Evolutionary conservation across 2,113 vertebrate genomes (phyloP).

Genomic region (Cyprinus carpio): DNA sequence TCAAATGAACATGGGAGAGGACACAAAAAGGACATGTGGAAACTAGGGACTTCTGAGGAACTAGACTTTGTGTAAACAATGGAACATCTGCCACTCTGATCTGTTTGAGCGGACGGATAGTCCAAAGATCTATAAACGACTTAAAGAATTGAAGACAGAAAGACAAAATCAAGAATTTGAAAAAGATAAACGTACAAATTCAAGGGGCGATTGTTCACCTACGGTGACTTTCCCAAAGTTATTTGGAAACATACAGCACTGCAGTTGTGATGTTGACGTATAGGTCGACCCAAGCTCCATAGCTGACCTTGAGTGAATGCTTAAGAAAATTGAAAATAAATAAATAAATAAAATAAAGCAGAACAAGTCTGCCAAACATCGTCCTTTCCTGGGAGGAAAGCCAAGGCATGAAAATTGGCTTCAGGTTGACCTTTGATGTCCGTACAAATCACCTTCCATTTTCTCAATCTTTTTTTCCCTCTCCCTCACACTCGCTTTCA

Average conservation of each 20-base stretch:
- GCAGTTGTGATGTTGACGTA: slow-evolving; percentile 16
- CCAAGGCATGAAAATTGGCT: slow-evolving; percentile 36
- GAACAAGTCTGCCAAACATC: slow-evolving; percentile 23
- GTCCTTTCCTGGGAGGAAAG: slow-evolving; percentile 37
- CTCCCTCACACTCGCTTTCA: slow-evolving; percentile 15
- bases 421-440: slow-evolving; percentile 42
- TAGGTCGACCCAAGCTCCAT: not conserved
- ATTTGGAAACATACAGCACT: not conserved
- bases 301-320: slow-evolving; percentile 40
- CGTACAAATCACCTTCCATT: slow-evolving; percentile 46
- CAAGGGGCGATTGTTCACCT: not conserved
- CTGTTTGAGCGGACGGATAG: not conserved
- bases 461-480: slow-evolving; percentile 30
- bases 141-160: not conserved
- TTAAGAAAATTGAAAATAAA: slow-evolving; percentile 14
- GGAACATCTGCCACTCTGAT: slow-evolving; percentile 29
- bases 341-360: slow-evolving; percentile 34
- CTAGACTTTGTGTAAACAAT: slow-evolving; percentile 6
- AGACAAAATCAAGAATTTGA: not conserved
- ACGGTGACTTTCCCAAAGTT: not conserved
- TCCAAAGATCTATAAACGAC: not conserved
- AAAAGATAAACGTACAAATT: not conserved
- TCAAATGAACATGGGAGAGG: slow-evolving; percentile 51
- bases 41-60: slow-evolving; percentile 3
- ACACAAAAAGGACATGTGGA: slow-evolving; percentile 41